Conservation (phyloP, 1,140 invertebrate genomes). For the Ephestia elutella region DNA sequence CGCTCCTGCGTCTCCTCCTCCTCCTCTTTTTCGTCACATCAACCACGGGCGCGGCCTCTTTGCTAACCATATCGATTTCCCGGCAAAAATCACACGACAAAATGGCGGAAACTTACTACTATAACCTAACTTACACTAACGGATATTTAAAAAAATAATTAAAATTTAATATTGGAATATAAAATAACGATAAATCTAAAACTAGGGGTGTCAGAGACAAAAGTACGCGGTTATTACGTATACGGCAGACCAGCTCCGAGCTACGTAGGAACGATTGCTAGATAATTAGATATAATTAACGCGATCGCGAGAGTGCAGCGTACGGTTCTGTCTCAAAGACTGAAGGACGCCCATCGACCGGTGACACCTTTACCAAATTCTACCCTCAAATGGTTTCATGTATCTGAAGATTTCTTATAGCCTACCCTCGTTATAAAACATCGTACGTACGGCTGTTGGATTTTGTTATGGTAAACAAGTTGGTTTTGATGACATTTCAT, state of each 20-base stretch:
- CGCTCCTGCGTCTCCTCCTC: constrained; percentile 39
- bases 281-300: constrained; percentile 1
- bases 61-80: constrained; percentile 39
- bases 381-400: neutral
- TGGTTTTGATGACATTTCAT: no score
- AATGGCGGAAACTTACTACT: constrained; percentile 52
- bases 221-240: constrained; percentile 13
- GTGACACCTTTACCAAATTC: no score
- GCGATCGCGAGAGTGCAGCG: constrained; percentile 3
- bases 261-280: neutral
- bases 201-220: constrained; percentile 20
- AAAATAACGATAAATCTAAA: constrained; percentile 23
- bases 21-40: constrained; percentile 36
- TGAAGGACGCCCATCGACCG: neutral
- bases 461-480: no score
- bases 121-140: constrained; percentile 38
- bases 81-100: constrained; percentile 33
- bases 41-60: constrained; percentile 27
- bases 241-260: neutral
- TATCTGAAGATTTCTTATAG: no score
- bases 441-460: neutral
- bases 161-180: constrained; percentile 33
- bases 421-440: neutral
- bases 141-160: constrained; percentile 25
- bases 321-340: constrained; percentile 7